Conservation (phyloP, 2,888 invertebrate species). For the Rhagonycha lutea region DNA sequence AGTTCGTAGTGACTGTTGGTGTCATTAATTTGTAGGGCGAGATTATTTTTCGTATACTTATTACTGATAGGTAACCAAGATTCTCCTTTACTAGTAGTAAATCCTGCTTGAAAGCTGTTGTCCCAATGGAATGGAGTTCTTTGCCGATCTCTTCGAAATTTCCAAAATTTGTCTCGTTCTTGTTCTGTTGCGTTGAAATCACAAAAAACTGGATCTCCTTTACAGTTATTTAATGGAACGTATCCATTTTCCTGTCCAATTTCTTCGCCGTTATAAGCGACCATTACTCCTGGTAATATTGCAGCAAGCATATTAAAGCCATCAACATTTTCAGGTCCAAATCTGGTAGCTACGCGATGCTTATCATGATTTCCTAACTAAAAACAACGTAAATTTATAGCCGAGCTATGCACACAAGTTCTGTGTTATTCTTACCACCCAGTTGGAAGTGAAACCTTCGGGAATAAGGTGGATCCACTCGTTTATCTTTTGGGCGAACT, state of each 20-base stretch:
- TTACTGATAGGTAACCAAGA: constrained; percentile 74
- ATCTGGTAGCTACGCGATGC: not conserved
- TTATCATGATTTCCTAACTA: not conserved
- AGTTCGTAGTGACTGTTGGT: constrained; percentile 64
- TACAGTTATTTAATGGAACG: not conserved
- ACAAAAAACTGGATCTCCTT: not conserved
- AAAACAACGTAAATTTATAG: not conserved
- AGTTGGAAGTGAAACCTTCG: constrained; percentile 65
- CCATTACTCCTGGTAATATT: not conserved
- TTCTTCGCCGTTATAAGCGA: not conserved
- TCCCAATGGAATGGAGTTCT: constrained; percentile 86
- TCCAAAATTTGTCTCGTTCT: constrained; percentile 60
- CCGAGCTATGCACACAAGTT: not conserved
- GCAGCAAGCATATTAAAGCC: not conserved
- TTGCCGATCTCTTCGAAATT: constrained; percentile 70
- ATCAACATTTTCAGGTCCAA: not conserved
- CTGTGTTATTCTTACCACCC: constrained; percentile 67
- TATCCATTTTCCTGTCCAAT: not conserved
- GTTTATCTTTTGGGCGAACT: not conserved
- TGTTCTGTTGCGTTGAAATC: too few relatives aligned
- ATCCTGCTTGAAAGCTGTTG: constrained; percentile 63
- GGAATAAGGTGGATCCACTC: constrained; percentile 57
- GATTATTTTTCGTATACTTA: constrained; percentile 64
- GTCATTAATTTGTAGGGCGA: constrained; percentile 56
- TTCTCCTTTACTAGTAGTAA: constrained; percentile 44